Conservation (phyloP, 30 jellyfish, hydroid and myxozoan species). For the Aurelia aurita region DNA sequence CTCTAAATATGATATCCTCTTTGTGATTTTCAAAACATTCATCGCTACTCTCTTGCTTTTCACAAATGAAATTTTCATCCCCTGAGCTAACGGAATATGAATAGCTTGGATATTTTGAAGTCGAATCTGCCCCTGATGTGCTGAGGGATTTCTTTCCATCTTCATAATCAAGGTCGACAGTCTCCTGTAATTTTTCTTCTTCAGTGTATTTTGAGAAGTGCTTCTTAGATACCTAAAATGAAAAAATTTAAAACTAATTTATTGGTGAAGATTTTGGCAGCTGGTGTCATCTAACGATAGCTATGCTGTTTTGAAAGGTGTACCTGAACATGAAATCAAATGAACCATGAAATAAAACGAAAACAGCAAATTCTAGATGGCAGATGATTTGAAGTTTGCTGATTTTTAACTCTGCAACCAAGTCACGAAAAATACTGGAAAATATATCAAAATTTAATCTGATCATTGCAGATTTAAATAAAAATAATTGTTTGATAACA, state of each 20-base stretch:
- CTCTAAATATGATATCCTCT: neutral
- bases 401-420: too few species aligned
- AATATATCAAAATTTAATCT: too few species aligned
- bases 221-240: conserved; percentile 14
- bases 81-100: conserved; percentile 54
- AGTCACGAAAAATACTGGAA: too few species aligned
- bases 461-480: too few species aligned
- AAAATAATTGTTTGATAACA: too few species aligned
- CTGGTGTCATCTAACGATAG: too few species aligned
- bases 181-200: conserved; percentile 43
- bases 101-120: conserved; percentile 27
- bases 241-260: neutral
- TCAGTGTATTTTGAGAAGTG: conserved; percentile 29
- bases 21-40: neutral
- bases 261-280: too few species aligned
- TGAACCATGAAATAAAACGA: too few species aligned
- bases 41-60: conserved; percentile 3
- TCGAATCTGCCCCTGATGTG: conserved; percentile 11
- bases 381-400: too few species aligned
- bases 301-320: too few species aligned
- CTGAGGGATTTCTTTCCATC: neutral
- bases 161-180: neutral
- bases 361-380: too few species aligned
- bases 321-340: too few species aligned
- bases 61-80: conserved; percentile 8